These are phyloP conservation scores for Ennomos erosarius DNA, from an alignment of 2,888 invertebrate genomes.

Conservation along the genomic window DNA sequence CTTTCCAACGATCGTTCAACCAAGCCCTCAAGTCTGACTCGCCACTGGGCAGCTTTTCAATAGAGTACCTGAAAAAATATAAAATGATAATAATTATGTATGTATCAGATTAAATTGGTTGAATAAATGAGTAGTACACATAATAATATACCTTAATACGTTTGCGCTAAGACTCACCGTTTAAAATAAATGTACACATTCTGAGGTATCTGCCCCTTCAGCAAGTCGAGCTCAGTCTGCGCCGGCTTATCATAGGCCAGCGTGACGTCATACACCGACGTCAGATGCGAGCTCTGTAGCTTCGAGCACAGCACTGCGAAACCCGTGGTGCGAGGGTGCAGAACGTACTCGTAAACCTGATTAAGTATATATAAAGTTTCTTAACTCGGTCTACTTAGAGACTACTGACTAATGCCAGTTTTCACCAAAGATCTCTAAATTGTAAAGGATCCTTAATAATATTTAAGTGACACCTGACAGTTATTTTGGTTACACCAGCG, in stretches of 20 bases:
- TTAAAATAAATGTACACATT: constrained; percentile 91
- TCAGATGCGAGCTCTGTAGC: constrained; percentile 85
- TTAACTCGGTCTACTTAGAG: too few relatives aligned
- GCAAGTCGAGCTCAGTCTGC: constrained; percentile 90
- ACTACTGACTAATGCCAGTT: too few relatives aligned
- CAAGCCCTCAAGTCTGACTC: constrained; percentile 86
- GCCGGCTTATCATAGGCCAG: constrained; percentile 93
- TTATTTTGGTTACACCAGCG: too few relatives aligned
- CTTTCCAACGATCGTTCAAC: constrained; percentile 87
- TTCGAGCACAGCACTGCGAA: constrained; percentile 87
- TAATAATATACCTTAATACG: too few relatives aligned
- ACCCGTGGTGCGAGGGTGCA: constrained; percentile 95
- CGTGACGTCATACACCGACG: constrained; percentile 94
- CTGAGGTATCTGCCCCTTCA: constrained; percentile 89
- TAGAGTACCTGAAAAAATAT: constrained; percentile 80
- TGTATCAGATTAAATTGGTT: too few relatives aligned
- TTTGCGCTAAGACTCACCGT: constrained; percentile 68
- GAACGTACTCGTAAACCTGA: constrained; percentile 88
- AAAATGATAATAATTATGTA: too few relatives aligned
- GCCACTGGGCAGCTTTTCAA: constrained; percentile 83
- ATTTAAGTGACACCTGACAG: too few relatives aligned
- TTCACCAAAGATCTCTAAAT: too few relatives aligned
- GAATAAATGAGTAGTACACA: too few relatives aligned
- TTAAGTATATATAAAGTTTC: too few relatives aligned
- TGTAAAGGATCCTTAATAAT: too few relatives aligned